These are phyloP conservation scores for Cinclus mexicanus DNA, from an alignment of 2,113 vertebrate species.

Conservation along the genomic window DNA sequence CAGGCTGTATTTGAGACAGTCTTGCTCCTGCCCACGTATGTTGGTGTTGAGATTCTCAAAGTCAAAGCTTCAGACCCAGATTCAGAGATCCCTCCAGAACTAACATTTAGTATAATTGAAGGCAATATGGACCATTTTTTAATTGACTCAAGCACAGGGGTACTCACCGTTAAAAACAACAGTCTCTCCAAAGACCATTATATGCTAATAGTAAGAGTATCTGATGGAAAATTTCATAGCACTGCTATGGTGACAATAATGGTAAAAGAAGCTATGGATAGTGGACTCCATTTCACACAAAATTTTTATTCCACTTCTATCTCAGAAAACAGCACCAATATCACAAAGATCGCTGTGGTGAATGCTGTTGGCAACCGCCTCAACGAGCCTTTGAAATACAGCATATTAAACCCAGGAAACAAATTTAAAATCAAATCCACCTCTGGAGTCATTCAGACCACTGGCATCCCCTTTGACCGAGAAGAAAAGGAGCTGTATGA, in stretches of 20 bases:
- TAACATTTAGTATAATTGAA: constrained; percentile 88
- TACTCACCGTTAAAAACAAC: constrained; percentile 88
- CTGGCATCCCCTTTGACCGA: constrained; percentile 89
- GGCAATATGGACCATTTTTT: constrained; percentile 85
- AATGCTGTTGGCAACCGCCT: constrained; percentile 91
- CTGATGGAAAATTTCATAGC: constrained; percentile 93
- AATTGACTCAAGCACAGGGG: constrained; percentile 84
- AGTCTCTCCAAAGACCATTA: constrained; percentile 92
- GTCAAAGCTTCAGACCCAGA: constrained; percentile 91
- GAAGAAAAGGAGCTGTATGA: constrained; percentile 94
- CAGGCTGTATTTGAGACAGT: constrained; percentile 88
- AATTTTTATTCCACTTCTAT: constrained; percentile 88
- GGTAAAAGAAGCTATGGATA: constrained; percentile 90
- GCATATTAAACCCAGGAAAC: constrained; percentile 90
- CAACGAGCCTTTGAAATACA: constrained; percentile 93
- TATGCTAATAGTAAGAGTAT: constrained; percentile 86
- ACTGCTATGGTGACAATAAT: constrained; percentile 86
- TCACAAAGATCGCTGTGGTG: constrained; percentile 91
- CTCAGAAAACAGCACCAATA: constrained; percentile 87
- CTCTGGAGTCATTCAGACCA: constrained; percentile 93
- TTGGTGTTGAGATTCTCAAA: constrained; percentile 90
- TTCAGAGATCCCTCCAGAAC: constrained; percentile 83
- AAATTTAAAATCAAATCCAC: constrained; percentile 91
- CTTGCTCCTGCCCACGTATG: constrained; percentile 89
- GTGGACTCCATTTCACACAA: constrained; percentile 90